Base-by-base conservation (phyloP, 1,140 invertebrate genomes). In the Anastrepha obliqua region DNA sequence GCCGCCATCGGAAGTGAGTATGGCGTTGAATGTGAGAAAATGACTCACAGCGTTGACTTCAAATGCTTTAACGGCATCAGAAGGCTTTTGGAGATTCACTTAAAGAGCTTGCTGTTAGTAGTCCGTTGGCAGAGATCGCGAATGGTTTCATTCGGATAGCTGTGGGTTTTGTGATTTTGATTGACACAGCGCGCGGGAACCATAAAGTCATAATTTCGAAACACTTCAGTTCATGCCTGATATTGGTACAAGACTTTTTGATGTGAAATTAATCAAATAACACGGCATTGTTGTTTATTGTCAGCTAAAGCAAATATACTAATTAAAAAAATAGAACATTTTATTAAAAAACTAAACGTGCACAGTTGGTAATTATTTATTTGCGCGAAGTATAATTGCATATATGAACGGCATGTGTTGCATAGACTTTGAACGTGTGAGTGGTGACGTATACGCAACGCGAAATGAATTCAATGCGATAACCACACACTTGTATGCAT, bases 361-460 rank as follows among this genome's bases (percentile, higher is more conserved):
- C 11, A 55, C 51, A 55, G 51, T 55, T 2, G 51, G 6, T 6
- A 55, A 55, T 55, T 55, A 55, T 55, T 8, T 55, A 55, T 55
- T 55, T 6, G 11, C 51, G 11, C 6, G 51, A 55, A 47, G 13
- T 42, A 42, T 2, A 39, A 17, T 17, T n/a, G 67, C 8, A 74
- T 13, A 29, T 39, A 65, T 29, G 20, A 8, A 29, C 29, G 9
- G 17, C 29, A 7, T 70, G 67, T 3, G 4, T 17, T 13, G 39
- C 42, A 74, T 15, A 74, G 67, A 44, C 67, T 74, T 74, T 74
- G 67, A n/a, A 74, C 42, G 42, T 74, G 67, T 47, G 39, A 74
- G 42, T 44, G 67, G 67, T 74, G 67, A 74, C 67, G 67, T 74
- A 47, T 74, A 74, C 42, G 42, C 67, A 74, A 17, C 67, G 67